Conservation (phyloP, 2,888 invertebrate genomes). For the Sympetrum striolatum region DNA sequence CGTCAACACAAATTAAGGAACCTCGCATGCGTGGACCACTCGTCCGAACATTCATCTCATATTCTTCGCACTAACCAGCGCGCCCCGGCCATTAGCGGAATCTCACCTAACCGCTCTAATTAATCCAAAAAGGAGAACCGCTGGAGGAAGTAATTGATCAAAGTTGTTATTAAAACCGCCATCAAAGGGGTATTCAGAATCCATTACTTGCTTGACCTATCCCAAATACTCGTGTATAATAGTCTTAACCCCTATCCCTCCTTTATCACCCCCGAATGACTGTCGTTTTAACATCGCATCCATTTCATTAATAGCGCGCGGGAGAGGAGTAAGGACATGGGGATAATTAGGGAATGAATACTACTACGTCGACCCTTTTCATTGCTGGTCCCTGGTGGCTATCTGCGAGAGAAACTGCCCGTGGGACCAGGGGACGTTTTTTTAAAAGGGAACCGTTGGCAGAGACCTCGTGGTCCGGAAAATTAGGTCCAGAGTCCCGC, state of each 20-base stretch:
- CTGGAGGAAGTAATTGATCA: background rate
- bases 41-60: too few relatives aligned
- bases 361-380: background rate
- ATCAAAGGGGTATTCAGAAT: background rate
- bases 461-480: slow-evolving; percentile 26
- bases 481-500: slow-evolving; percentile 1
- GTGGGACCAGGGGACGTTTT: background rate
- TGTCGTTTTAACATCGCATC: background rate
- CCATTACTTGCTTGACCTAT: background rate
- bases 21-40: too few relatives aligned
- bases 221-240: background rate
- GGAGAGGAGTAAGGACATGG: background rate
- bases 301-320: background rate
- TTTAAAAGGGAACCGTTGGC: background rate
- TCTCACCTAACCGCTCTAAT: background rate
- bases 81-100: background rate
- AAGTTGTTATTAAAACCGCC: background rate
- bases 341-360: background rate
- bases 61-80: background rate
- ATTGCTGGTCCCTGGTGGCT: background rate
- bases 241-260: background rate
- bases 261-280: background rate
- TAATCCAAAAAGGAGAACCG: background rate
- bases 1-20: too few relatives aligned
- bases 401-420: background rate